These are phyloP conservation scores for Drosophila triauraria DNA, from an alignment of 1,140 invertebrate species.

Conservation along the genomic window DNA sequence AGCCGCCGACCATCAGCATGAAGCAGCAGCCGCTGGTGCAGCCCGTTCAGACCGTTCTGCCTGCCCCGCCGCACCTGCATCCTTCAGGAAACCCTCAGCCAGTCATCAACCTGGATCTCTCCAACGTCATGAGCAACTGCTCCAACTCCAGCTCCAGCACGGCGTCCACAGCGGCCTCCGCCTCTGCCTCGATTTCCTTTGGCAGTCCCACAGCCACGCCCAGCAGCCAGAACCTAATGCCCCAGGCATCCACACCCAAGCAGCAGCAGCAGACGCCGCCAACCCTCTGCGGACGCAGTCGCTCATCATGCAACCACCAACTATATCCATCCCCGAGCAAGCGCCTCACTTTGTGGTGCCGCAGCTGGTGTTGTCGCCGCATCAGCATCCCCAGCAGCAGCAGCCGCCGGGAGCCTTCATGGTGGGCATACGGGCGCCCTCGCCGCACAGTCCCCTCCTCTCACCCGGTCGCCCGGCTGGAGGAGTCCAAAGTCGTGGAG, in stretches of 20 bases:
- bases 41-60: conserved; percentile 74
- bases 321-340: conserved; percentile 87
- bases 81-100: conserved; percentile 23
- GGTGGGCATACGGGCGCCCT: conserved; percentile 64
- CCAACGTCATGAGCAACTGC: conserved; percentile 80
- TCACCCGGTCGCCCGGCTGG: conserved; percentile 58
- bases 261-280: conserved; percentile 28
- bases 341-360: conserved; percentile 86
- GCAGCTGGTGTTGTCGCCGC: conserved; percentile 86
- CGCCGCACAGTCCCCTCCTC: conserved; percentile 74
- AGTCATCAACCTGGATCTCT: conserved; percentile 71
- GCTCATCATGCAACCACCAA: conserved; percentile 86
- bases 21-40: conserved; percentile 75
- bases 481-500: conserved; percentile 53
- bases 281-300: conserved; percentile 58
- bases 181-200: conserved; percentile 51
- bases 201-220: conserved; percentile 54
- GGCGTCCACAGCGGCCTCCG: not conserved
- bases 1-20: conserved; percentile 77
- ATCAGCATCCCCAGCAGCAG: conserved; percentile 51
- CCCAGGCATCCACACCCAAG: conserved; percentile 66
- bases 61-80: conserved; percentile 26
- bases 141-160: conserved; percentile 47
- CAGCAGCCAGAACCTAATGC: conserved; percentile 41
- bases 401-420: conserved; percentile 45